Base-by-base conservation (phyloP, 2,113 vertebrate species). In the Euleptes europaea region DNA sequence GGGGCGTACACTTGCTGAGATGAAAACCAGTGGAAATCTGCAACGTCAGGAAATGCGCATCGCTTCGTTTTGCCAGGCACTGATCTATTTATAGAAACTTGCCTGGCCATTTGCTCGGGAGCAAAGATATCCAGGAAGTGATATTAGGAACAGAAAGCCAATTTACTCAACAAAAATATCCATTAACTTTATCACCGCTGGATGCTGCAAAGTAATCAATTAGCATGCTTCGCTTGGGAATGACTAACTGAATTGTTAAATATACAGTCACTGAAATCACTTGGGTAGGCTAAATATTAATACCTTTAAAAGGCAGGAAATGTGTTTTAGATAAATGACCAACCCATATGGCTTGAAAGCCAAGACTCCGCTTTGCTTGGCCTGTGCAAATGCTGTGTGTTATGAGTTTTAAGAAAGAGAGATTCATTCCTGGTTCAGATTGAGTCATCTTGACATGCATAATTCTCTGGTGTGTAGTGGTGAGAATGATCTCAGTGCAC, bases 101-200 rank as follows among this genome's bases (percentile, higher is more conserved):
- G 31, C 63, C 31, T 44, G 33, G 94, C 88, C 93, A 86, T 87
- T 95, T 93, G 71, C 84, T 85, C 91, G 81, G 90, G 91, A 92
- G 70, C 92, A 92, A 54, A 88, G 90, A 86, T 91, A 92, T 77
- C 87, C 81, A 94, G 86, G 91, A 90, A 89, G 78, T 94, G 91
- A 94, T 92, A 95, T 90, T 94, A 93, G 86, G 85, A 88, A 86
- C 95, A 80, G 87, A 95, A 44, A 95, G 94, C 94, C 89, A 94
- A 93, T 94, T 95, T 94, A 21, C 88, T 93, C 82, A 84, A 89
- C 85, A 84, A 93, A 95, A 95, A 91, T 85, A 93, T 92, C 93
- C 90, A 95, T 96, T 96, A 95, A 88, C 70, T 95, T 95, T 95
- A 94, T 93, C 91, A 90, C 72, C 90, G 91, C 44, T 51, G 80